A percentile compares a stretch with the other conserved stretches of the same genome.
Conservation (phyloP, 2,113 vertebrate genomes). For the Excalfactoria chinensis region DNA sequence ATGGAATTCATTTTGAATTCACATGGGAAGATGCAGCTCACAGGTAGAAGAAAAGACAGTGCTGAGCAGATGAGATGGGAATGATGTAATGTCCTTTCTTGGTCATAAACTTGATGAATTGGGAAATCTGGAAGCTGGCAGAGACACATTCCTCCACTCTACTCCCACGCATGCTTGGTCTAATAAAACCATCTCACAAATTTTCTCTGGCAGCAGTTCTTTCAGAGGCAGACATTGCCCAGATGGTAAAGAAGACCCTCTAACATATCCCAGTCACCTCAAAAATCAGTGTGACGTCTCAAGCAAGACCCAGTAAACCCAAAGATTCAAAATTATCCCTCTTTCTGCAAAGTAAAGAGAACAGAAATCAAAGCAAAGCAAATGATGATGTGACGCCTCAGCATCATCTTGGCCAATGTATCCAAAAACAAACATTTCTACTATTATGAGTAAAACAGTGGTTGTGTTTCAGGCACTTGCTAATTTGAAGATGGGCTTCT, state of each 20-base stretch:
- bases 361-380: not conserved
- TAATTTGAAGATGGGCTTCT: not conserved
- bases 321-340: not conserved
- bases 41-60: not conserved
- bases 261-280: not conserved
- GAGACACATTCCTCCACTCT: not conserved
- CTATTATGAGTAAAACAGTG: not conserved
- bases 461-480: not conserved
- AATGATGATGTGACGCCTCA: not conserved
- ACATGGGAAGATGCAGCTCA: accelerated
- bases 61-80: not conserved
- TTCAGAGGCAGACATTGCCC: not conserved
- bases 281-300: not conserved
- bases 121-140: not conserved
- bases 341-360: not conserved
- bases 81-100: slow-evolving; percentile 18
- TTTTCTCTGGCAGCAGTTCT: not conserved
- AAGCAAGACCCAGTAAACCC: not conserved
- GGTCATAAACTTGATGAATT: not conserved
- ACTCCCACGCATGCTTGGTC: not conserved
- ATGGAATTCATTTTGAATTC: not conserved
- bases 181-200: not conserved
- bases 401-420: not conserved
- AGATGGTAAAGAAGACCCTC: not conserved
- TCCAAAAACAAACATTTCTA: not conserved